phyloP scores from a whole-genome alignment of 2,113 vertebrate species.

The Vulpes lagopus region DNA sequence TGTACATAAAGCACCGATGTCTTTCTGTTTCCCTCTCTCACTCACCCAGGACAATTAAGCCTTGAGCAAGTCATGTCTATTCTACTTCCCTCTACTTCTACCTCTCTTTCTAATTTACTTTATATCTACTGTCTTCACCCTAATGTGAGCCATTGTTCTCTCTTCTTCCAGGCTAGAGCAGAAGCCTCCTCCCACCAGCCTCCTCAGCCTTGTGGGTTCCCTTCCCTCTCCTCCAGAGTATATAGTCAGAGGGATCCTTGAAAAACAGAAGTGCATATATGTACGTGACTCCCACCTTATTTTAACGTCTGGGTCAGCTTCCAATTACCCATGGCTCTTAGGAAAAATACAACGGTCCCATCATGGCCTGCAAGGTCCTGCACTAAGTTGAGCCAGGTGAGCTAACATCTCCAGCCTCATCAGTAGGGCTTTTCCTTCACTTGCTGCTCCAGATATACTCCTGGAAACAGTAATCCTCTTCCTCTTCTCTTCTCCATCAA shows the following conservation, averaged over 20 bases:
- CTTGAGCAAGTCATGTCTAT: neutral
- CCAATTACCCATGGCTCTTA: neutral
- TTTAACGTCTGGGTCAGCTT: neutral
- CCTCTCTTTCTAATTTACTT: neutral
- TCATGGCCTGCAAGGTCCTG: neutral
- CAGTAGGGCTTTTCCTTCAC: neutral
- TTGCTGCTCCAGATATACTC: neutral
- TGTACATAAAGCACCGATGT: neutral
- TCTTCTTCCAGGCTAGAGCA: neutral
- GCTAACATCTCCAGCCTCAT: neutral
- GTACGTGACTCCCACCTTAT: neutral
- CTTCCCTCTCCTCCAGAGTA: neutral
- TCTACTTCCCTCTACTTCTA: neutral
- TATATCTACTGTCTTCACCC: neutral
- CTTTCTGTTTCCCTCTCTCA: neutral
- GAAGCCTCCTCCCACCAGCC: neutral
- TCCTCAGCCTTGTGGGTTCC: neutral
- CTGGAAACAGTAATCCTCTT: neutral
- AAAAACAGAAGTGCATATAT: neutral
- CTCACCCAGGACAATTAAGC: neutral
- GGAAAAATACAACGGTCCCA: neutral
- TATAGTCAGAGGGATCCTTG: neutral
- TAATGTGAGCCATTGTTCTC: neutral
- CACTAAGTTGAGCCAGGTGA: neutral
- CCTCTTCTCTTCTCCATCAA: neutral